Conservation (phyloP, 1,140 invertebrate genomes). For the Neuroterus valhalla region DNA sequence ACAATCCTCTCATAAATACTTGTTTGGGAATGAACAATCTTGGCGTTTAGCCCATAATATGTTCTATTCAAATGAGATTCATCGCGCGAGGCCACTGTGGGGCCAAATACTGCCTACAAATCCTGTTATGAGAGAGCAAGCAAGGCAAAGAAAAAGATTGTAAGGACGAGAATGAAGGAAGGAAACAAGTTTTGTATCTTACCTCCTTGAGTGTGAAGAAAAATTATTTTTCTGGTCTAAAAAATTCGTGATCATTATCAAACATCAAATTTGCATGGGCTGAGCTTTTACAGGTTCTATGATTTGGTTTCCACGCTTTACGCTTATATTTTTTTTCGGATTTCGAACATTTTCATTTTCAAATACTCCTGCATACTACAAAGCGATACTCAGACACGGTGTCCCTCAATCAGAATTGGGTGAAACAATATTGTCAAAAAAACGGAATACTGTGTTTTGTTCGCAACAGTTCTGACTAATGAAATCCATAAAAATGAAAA, state of each 20-base stretch:
- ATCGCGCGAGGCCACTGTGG: constrained; percentile 12
- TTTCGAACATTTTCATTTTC: too few species aligned
- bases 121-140: constrained; percentile 12
- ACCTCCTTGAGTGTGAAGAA: constrained; percentile 16
- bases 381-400: too few species aligned
- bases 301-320: too few species aligned
- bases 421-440: too few species aligned
- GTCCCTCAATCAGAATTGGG: too few species aligned
- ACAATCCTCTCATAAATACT: constrained; percentile 26
- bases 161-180: neutral
- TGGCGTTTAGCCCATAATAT: constrained; percentile 27
- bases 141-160: neutral
- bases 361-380: too few species aligned
- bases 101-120: constrained; percentile 26
- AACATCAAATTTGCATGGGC: too few species aligned
- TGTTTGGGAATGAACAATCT: constrained; percentile 28
- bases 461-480: neutral
- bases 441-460: neutral
- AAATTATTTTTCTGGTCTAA: constrained; percentile 8
- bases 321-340: too few species aligned
- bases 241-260: constrained; percentile 5
- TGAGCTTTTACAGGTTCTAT: too few species aligned
- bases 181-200: neutral
- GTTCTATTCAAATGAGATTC: constrained; percentile 30
- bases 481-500: too few species aligned